These are phyloP conservation scores for Schizotus pectinicornis DNA, from an alignment of 2,888 invertebrate species.

Conservation along the genomic window DNA sequence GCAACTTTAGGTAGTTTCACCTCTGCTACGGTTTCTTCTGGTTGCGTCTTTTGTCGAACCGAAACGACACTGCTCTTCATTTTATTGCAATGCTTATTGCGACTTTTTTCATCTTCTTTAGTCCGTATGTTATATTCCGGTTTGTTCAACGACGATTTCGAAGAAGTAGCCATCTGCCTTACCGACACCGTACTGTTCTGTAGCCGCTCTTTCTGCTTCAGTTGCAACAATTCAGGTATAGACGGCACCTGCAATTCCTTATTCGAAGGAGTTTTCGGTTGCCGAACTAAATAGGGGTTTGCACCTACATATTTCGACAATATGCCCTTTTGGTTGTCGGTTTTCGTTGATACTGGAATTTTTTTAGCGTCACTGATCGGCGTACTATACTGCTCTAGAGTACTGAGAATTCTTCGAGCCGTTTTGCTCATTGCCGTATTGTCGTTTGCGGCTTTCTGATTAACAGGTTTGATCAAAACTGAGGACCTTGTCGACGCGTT, in stretches of 20 bases:
- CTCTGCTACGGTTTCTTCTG: conserved; percentile 56
- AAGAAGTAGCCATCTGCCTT: conserved; percentile 65
- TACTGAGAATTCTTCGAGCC: conserved; percentile 77
- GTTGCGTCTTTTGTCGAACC: conserved; percentile 42
- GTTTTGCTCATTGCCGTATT: conserved; percentile 70
- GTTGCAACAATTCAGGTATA: conserved; percentile 66
- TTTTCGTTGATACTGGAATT: conserved; percentile 65
- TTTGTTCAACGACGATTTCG: conserved; percentile 58
- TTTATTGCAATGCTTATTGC: conserved; percentile 57
- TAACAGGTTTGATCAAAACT: conserved; percentile 60
- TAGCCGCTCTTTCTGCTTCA: conserved; percentile 65
- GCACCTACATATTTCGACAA: conserved; percentile 48
- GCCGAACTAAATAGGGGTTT: conserved; percentile 48
- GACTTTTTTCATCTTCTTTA: conserved; percentile 41
- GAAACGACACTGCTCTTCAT: conserved; percentile 55
- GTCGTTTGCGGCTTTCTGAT: conserved; percentile 42
- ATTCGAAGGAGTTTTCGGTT: conserved; percentile 44
- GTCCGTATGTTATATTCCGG: conserved; percentile 49
- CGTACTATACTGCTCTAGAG: conserved; percentile 82
- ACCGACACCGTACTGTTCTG: conserved; percentile 68
- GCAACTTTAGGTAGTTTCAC: conserved; percentile 63
- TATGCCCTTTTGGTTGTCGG: conserved; percentile 39
- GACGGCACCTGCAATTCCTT: conserved; percentile 67
- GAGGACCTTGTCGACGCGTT: conserved; percentile 33
- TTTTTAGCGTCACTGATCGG: conserved; percentile 80